phyloP scores from a whole-genome alignment of 2,888 invertebrate species.

The Xestia ashworthii region DNA sequence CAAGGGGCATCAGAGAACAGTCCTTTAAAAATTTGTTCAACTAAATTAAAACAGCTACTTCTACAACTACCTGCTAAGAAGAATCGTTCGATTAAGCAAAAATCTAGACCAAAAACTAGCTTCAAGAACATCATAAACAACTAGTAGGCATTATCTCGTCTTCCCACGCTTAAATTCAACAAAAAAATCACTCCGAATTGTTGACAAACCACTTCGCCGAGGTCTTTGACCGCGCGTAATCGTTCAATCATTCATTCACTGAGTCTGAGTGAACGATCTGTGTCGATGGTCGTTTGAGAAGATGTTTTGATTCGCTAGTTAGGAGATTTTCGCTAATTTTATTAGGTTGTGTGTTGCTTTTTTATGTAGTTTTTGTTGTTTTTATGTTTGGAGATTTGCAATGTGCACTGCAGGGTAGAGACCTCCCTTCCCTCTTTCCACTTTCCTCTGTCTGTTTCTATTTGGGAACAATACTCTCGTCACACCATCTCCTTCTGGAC shows the following conservation, averaged over 20 bases:
- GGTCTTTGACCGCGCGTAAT: slow-evolving; percentile 64
- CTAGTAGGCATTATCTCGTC: slow-evolving; percentile 44
- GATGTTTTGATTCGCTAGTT: slow-evolving; percentile 32
- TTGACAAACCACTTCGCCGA: slow-evolving; percentile 66
- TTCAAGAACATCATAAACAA: slow-evolving; percentile 24
- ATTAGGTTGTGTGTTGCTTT: background rate
- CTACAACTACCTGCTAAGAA: background rate
- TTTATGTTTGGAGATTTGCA: background rate
- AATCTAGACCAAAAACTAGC: slow-evolving; percentile 43
- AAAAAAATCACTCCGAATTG: slow-evolving; percentile 63
- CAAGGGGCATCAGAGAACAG: too few relatives aligned
- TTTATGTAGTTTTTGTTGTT: background rate
- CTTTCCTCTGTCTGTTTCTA: too few relatives aligned
- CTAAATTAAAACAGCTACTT: too few relatives aligned
- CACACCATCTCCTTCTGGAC: too few relatives aligned
- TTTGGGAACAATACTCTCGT: too few relatives aligned
- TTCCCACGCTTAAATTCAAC: slow-evolving; percentile 64
- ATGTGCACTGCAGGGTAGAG: background rate
- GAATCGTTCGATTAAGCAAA: background rate
- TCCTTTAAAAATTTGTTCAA: too few relatives aligned
- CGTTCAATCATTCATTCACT: slow-evolving; percentile 69
- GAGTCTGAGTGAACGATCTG: slow-evolving; percentile 56
- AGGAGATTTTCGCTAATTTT: slow-evolving; percentile 23
- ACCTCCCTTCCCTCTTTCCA: too few relatives aligned
- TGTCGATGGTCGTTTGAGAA: slow-evolving; percentile 36